Evolutionary conservation across 2,113 vertebrate genomes (phyloP), one percentile per base, ranked within the genome.

Genomic region (Saguinus midas): DNA sequence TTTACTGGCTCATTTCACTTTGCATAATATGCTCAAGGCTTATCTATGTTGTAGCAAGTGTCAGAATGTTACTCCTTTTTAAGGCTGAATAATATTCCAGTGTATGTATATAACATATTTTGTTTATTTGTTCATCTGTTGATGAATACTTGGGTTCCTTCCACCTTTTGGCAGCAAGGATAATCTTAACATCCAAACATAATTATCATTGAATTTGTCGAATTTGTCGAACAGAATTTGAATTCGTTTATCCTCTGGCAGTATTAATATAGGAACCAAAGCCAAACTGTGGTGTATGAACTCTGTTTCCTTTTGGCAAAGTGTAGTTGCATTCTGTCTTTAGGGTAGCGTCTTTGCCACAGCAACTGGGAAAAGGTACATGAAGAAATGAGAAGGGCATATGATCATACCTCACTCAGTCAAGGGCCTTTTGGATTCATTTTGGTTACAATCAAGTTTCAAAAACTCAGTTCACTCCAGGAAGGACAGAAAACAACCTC

Each of bases 151-250:
- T 76, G 32, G 29, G 12, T 73, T 52, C 1, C 14, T 86, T 57
- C 75, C 8, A 40, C 13, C 8, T 86, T 87, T 97, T 97, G 93
- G 97, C 83, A 93, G 90, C 55, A 80, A 84, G 68, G 94, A 90
- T 45, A 89, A 91, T 93, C 84, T 96, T 87, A 89, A 91, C 78
- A 87, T 72, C 57, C 83, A 90, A 88, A 94, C 50, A 76, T 83
- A 93, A 93, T 93, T 58, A 92, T 45, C 90, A 95, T 18, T 95
- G 7, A 95, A 76, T 84, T 61, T 61, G 29, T 79, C 35, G 66
- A 92, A n/a, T n/a, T n/a, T n/a, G n/a, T n/a, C n/a, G n/a, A n/a
- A 80, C 23, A 57, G 55, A 93, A 40, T 79, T 61, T 91, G n/a
- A 80, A 89, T 86, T 48, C 93, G 40, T 93, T 90, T 97, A 48